Percentiles rank a stretch among this genome's conserved stretches.
phyloP scores from a whole-genome alignment of 2,113 vertebrate species.

The Anser cygnoides region DNA sequence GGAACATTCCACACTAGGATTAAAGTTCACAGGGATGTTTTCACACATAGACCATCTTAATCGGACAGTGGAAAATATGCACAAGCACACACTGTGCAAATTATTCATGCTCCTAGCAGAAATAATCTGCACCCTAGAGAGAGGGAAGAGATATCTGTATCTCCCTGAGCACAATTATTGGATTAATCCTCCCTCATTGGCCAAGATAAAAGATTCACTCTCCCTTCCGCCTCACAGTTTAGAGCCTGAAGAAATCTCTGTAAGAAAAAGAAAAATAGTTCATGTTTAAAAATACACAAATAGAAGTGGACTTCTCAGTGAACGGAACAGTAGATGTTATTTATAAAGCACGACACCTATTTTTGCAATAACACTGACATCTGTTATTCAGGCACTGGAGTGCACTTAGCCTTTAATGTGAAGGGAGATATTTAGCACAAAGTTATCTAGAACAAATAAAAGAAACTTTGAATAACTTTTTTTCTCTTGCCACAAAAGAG shows the following conservation, averaged over 20 bases:
- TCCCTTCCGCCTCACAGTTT: not conserved
- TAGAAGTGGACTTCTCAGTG: not conserved
- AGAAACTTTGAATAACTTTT: not conserved
- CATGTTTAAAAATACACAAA: not conserved
- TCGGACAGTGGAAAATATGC: constrained; percentile 29
- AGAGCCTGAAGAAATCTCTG: not conserved
- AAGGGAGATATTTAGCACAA: not conserved
- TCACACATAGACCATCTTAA: not conserved
- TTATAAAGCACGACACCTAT: not conserved
- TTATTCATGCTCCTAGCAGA: constrained; percentile 52
- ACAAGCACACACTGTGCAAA: constrained; percentile 49
- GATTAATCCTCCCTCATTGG: constrained; percentile 63
- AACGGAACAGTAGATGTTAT: not conserved
- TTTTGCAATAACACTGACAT: not conserved
- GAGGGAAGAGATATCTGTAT: constrained; percentile 44
- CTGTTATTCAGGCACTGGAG: not conserved
- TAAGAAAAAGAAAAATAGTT: not conserved
- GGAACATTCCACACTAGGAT: constrained; percentile 35
- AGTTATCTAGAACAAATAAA: not conserved
- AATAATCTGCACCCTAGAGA: constrained; percentile 63
- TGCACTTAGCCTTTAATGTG: not conserved
- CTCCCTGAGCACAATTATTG: constrained; percentile 46
- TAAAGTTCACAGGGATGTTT: constrained; percentile 52
- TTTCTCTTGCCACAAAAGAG: not conserved
- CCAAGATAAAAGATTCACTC: constrained; percentile 54